Evolutionary conservation across 2,113 vertebrate genomes (phyloP).

Genomic region (Todiramphus saurophagus): DNA sequence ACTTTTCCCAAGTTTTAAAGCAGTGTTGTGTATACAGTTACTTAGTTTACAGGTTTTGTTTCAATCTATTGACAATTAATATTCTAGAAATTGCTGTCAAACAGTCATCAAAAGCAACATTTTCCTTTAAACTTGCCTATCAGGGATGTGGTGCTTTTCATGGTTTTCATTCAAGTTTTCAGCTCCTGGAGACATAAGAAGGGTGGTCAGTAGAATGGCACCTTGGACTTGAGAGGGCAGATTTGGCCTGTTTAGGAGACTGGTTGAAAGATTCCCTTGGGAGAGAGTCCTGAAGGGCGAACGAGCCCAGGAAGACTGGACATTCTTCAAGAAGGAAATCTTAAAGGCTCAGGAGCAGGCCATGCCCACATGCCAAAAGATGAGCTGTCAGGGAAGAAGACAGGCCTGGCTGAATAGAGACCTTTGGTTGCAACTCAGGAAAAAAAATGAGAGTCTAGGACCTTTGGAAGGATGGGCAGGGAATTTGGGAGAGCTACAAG

Average conservation of each 20-base stretch:
- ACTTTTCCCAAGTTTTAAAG: not conserved
- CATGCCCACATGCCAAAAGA: not conserved
- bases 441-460: not conserved
- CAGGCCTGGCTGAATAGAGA: not conserved
- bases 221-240: not conserved
- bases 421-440: not conserved
- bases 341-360: not conserved
- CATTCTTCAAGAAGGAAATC: not conserved
- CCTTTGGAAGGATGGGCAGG: not conserved
- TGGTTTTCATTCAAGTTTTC: not conserved
- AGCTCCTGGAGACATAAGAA: not conserved
- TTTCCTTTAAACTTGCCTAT: not conserved
- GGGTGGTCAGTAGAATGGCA: not conserved
- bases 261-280: not conserved
- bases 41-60: not conserved
- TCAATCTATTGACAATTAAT: not conserved
- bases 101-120: not conserved
- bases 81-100: not conserved
- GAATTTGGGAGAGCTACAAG: not conserved
- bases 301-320: not conserved
- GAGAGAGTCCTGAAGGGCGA: not conserved
- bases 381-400: not conserved
- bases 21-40: not conserved
- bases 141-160: not conserved
- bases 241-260: not conserved